phyloP scores from a whole-genome alignment of 2,113 vertebrate genomes.

The Chrysemys picta region DNA sequence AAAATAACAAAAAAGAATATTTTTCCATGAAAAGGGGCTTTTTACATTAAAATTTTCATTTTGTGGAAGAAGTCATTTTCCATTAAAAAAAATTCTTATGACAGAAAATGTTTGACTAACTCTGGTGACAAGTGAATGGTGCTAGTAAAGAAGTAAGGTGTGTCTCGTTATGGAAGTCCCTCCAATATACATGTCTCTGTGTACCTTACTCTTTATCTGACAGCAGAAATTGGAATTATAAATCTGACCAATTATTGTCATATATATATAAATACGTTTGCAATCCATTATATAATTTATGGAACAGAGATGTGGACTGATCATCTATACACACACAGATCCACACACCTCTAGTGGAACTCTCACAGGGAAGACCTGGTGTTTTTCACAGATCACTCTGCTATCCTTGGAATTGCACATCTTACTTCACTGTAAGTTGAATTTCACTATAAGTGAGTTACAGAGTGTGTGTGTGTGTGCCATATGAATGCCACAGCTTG shows the following conservation, averaged over 20 bases:
- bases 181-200: not conserved
- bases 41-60: not conserved
- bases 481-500: fast-evolving
- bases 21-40: not conserved
- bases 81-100: not conserved
- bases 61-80: not conserved
- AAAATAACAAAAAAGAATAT: conserved; percentile 14
- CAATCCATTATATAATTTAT: not conserved
- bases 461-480: not conserved
- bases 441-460: not conserved
- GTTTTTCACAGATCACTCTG: not conserved
- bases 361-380: not conserved
- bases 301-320: not conserved
- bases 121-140: not conserved
- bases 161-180: not conserved
- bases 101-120: conserved; percentile 19
- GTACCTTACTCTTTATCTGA: not conserved
- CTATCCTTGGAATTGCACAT: not conserved
- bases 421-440: not conserved
- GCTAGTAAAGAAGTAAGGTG: not conserved
- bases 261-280: not conserved
- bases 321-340: fast-evolving
- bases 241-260: not conserved
- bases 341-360: not conserved
- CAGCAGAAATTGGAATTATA: not conserved